These are phyloP conservation scores for Danio tinwini DNA, from an alignment of 2,797 vertebrate genomes.

Conservation along the genomic window DNA sequence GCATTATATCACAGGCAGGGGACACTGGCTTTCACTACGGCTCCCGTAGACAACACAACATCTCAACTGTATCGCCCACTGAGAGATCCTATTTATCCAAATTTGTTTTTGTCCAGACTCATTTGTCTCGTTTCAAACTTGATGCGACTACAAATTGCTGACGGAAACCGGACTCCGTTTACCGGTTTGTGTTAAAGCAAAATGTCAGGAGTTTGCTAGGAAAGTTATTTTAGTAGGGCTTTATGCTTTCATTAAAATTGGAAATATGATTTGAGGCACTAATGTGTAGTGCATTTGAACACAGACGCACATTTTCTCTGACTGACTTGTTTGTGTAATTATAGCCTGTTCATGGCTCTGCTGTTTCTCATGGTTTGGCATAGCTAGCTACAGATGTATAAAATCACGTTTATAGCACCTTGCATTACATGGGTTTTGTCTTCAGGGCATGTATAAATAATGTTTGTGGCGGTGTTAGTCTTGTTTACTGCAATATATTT, in stretches of 20 bases:
- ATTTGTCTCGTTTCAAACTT: constrained; percentile 31
- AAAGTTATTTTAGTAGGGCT: neutral
- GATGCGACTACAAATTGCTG: constrained; percentile 20
- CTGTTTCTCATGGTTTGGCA: neutral
- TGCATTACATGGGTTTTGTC: neutral
- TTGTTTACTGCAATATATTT: neutral
- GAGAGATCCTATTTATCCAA: constrained; percentile 5
- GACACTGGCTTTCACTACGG: constrained; percentile 45
- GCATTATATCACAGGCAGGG: constrained; percentile 54
- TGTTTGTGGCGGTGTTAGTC: neutral
- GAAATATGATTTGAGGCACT: neutral
- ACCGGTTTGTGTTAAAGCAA: neutral
- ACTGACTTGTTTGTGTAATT: neutral
- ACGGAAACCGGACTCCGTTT: constrained; percentile 4
- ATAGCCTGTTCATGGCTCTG: neutral
- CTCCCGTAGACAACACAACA: constrained; percentile 19
- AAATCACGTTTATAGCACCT: neutral
- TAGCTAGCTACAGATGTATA: neutral
- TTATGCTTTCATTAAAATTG: neutral
- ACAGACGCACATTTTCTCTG: neutral
- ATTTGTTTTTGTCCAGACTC: constrained; percentile 16
- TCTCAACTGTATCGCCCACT: neutral
- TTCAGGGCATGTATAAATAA: neutral
- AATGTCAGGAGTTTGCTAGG: neutral
- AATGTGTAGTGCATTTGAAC: neutral